Evolutionary conservation across 2,797 vertebrate genomes (phyloP), one percentile per base, ranked within the genome.

Genomic region (Kryptopterus vitreolus): DNA sequence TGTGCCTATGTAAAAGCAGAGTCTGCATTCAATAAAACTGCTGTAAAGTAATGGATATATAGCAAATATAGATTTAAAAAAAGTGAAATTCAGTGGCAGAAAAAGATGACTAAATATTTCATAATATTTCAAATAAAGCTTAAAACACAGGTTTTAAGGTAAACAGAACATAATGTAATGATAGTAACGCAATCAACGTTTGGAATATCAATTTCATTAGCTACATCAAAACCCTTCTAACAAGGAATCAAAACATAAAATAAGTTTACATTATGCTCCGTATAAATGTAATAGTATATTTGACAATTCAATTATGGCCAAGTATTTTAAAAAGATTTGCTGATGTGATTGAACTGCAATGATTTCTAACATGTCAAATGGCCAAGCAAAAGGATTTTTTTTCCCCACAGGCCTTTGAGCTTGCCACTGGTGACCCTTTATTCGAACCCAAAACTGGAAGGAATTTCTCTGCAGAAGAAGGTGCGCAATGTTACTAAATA

Each of bases 381-480:
- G 48, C 7, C 15, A 16, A 50, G 29, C 3, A 18, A n/a, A 26
- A 50, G 26, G 16, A 18, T 69, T 74, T 48, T 65, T 22, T 87
- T 83, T 83, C 52, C 0, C 11, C 5, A 72, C 79, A 97, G 95
- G 94, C 95, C 70, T 96, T 96, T 87, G 95, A 97, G 89, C 87
- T 96, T 90, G 89, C 92, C 79, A 96, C 94, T 26, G 95, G 95
- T 72, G 91, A 95, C 81, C 59, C 83, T 0, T 89, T 96, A 26
- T 96, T 96, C 86, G 93, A 94, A 78, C 96, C 96, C 76, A 94
- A 92, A 88, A 89, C 91, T 65, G 87, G 92, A 26, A 90, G 92
- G 22, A 90, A 88, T 20, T 92, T 94, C 88, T 95, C 95, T 77
- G 90, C 93, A 89, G 93, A 95, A 80, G 95, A 96, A 68, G 95